Percentiles rank a stretch among this genome's conserved stretches.
Evolutionary conservation across 2,888 invertebrate genomes (phyloP).

Genomic region (Drosophila kuntzei): DNA sequence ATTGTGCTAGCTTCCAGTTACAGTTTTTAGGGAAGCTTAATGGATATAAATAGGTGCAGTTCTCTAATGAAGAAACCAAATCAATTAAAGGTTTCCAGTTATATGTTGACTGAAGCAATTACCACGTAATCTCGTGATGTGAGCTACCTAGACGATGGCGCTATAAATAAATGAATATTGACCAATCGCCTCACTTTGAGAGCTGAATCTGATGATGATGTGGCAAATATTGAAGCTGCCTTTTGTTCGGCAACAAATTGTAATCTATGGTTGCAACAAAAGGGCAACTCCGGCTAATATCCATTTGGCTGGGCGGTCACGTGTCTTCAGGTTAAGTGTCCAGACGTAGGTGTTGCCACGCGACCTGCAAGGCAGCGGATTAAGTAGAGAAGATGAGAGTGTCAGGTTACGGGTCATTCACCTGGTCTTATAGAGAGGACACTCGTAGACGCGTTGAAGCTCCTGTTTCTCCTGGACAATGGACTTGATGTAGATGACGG

Average conservation of each 20-base stretch:
- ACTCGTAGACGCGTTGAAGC: constrained; percentile 93
- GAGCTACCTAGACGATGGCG: background rate
- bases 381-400: background rate
- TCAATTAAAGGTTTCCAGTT: background rate
- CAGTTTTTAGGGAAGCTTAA: background rate
- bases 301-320: constrained; percentile 96
- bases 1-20: background rate
- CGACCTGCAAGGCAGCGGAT: constrained; percentile 85
- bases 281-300: constrained; percentile 96
- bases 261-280: constrained; percentile 89
- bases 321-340: constrained; percentile 97
- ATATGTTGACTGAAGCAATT: constrained; percentile 18
- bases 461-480: constrained; percentile 96
- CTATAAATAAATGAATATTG: constrained; percentile 26
- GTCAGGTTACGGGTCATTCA: constrained; percentile 68
- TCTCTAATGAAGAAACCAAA: background rate
- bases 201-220: background rate
- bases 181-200: constrained; percentile 8
- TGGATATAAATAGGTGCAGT: background rate
- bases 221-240: constrained; percentile 4
- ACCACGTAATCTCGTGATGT: constrained; percentile 20
- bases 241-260: background rate
- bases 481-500: constrained; percentile 95
- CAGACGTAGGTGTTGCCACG: constrained; percentile 97
- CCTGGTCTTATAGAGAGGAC: constrained; percentile 97